Evolutionary conservation across 2,113 vertebrate genomes (phyloP).

Genomic region (Ageneiosus marmoratus): DNA sequence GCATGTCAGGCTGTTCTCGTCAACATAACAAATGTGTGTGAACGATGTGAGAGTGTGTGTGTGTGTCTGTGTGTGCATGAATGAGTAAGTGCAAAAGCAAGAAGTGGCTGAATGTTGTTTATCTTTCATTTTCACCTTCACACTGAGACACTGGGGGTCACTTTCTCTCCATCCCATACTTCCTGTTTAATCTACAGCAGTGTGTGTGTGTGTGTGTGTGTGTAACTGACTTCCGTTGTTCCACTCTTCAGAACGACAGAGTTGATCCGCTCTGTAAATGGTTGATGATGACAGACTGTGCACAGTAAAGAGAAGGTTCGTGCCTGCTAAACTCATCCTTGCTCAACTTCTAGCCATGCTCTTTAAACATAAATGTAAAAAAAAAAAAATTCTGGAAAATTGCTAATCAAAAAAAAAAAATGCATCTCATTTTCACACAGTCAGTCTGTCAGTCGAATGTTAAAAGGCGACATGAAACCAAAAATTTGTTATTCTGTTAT

Average conservation of each 20-base stretch:
- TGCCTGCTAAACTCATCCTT: neutral
- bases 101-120: neutral
- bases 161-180: neutral
- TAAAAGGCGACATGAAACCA: neutral
- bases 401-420: neutral
- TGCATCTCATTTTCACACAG: neutral
- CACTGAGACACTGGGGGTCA: neutral
- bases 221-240: neutral
- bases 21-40: neutral
- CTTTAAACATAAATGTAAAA: neutral
- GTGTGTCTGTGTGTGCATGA: neutral
- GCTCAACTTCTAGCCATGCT: neutral
- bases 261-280: neutral
- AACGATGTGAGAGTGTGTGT: neutral
- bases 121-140: constrained; percentile 23
- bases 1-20: neutral
- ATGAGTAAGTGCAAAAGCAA: neutral
- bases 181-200: constrained; percentile 11
- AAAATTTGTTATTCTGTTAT: neutral
- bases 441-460: neutral
- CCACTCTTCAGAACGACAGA: neutral
- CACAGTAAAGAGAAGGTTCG: neutral
- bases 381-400: neutral
- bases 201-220: neutral
- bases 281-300: neutral